Evolutionary conservation across 2,888 invertebrate species (phyloP).

Genomic region (Julus scanicus): DNA sequence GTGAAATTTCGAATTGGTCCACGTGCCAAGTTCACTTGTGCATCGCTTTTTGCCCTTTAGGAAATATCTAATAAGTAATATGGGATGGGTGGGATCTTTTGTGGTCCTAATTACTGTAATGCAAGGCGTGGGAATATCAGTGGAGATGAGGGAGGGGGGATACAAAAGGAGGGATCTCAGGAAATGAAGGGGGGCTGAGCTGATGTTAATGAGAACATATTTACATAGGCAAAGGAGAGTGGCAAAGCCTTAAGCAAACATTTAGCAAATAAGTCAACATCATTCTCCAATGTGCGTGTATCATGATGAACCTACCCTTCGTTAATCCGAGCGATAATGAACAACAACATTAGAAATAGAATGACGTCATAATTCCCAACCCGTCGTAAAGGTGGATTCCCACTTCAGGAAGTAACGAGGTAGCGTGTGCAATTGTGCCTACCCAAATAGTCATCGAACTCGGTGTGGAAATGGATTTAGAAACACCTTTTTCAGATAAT

Average conservation of each 20-base stretch:
- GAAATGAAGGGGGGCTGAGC: background rate
- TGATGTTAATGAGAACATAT: conserved; percentile 43
- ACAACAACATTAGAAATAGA: background rate
- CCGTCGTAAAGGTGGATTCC: background rate
- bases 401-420: background rate
- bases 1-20: background rate
- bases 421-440: too few relatives aligned
- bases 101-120: conserved; percentile 31
- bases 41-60: background rate
- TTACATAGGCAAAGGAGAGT: conserved; percentile 12
- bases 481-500: too few relatives aligned
- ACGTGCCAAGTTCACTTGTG: background rate
- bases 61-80: background rate
- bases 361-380: background rate
- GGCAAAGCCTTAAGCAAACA: conserved; percentile 45
- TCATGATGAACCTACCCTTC: conserved; percentile 45
- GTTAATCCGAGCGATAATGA: conserved; percentile 31
- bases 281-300: conserved; percentile 29
- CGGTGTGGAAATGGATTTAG: background rate
- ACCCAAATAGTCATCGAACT: too few relatives aligned
- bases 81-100: background rate
- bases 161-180: background rate
- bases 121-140: background rate
- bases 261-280: conserved; percentile 45
- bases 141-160: background rate